phyloP scores from a whole-genome alignment of 2,888 invertebrate genomes.

The Ditylenchus weischeri region DNA sequence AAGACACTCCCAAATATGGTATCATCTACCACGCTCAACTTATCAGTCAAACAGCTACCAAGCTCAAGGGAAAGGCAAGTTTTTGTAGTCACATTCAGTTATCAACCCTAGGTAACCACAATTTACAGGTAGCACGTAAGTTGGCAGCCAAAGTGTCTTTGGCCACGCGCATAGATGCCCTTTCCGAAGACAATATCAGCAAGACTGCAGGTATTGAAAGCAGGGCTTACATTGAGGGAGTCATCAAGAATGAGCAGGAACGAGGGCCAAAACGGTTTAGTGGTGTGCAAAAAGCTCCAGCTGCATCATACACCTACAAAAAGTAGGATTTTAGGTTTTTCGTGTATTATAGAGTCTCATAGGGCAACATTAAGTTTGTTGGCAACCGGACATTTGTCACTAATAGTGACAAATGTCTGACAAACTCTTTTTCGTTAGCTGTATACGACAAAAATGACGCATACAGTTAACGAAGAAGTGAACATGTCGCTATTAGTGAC shows the following conservation, averaged over 20 bases:
- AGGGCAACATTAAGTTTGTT: not conserved
- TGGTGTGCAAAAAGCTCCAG: constrained; percentile 24
- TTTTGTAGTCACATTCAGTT: not conserved
- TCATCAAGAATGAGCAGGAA: constrained; percentile 66
- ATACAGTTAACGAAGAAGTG: no score
- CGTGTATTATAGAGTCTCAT: constrained; percentile 6
- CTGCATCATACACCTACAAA: constrained; percentile 85
- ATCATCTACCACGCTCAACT: constrained; percentile 92
- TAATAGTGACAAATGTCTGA: no score
- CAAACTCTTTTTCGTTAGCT: no score
- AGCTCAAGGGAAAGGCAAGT: constrained; percentile 77
- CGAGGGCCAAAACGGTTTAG: constrained; percentile 69
- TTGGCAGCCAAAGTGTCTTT: constrained; percentile 91
- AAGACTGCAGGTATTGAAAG: constrained; percentile 84
- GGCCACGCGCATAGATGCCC: constrained; percentile 87
- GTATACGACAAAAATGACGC: no score
- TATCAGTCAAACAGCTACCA: constrained; percentile 81
- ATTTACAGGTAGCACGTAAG: constrained; percentile 74
- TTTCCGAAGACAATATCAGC: constrained; percentile 74
- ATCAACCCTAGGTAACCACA: not conserved
- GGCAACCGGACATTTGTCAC: no score
- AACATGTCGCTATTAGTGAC: no score
- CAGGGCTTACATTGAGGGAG: constrained; percentile 79
- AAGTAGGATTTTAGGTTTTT: constrained; percentile 62
- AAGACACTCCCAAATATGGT: constrained; percentile 98